Conservation (phyloP, 2,888 invertebrate genomes). For the Podotricha telesiphe region DNA sequence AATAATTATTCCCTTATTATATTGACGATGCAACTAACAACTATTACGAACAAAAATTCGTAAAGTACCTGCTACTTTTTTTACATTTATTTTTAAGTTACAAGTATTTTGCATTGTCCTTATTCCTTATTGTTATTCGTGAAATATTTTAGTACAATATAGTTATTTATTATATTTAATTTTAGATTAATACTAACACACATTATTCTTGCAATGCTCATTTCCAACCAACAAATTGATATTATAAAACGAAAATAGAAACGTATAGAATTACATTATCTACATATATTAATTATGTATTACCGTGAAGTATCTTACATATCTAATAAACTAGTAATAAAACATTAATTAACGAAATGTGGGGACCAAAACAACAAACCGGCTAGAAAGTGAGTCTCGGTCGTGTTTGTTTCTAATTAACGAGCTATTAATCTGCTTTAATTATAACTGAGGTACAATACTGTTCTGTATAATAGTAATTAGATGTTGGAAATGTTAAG, state of each 20-base stretch:
- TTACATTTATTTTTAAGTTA: no score
- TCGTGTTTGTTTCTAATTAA: conserved; percentile 30
- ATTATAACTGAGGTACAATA: conserved; percentile 25
- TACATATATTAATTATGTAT: conserved; percentile 23
- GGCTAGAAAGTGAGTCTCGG: conserved; percentile 26
- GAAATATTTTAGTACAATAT: no score
- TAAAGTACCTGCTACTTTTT: no score
- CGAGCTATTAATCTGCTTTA: conserved; percentile 24
- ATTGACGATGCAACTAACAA: no score
- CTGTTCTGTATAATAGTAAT: conserved; percentile 21
- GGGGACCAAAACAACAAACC: conserved; percentile 25
- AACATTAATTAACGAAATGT: conserved; percentile 26
- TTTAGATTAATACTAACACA: neutral
- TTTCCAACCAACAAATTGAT: neutral
- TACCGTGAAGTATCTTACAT: conserved; percentile 20
- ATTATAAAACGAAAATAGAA: neutral
- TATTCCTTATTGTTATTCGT: no score
- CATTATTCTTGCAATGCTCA: neutral
- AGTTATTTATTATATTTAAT: no score
- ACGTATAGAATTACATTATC: conserved; percentile 2
- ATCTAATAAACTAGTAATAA: conserved; percentile 23
- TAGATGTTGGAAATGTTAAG: conserved; percentile 10
- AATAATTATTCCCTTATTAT: no score
- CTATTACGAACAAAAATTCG: no score
- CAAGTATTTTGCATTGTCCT: no score